Evolutionary conservation across 2,113 vertebrate species (phyloP), one percentile per base, ranked within the genome.

Genomic region (Clarias gariepinus): DNA sequence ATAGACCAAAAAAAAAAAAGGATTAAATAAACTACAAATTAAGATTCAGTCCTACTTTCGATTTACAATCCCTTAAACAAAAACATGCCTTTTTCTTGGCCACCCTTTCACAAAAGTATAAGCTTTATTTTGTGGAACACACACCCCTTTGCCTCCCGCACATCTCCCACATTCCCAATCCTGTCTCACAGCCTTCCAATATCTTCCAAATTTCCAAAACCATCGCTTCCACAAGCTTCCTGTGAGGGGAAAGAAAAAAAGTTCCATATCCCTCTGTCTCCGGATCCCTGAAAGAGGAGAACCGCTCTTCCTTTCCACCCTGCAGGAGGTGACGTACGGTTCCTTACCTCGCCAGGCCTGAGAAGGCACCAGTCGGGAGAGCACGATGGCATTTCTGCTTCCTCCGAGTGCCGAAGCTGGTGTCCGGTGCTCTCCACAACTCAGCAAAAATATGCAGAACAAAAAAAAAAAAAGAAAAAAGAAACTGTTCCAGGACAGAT

Each of bases 381-480:
- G 94, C 96, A 97, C 93, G 97, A 97, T 90, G 97, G 97, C 96
- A 98, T 97, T 96, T 95, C 94, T 94, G 94, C 90, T 93, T 95
- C 92, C 89, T 83, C 88, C 68, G 88, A 91, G 84, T 89, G 36
- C 60, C 28, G 15, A 64, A 82, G 66, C 74, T 58, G 76, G 58
- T 88, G 52, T 30, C 81, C 19, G 71, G 47, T 66, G 81, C 41
- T 84, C 84, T 90, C 87, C 86, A 88, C 89, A 89, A 89, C 86
- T 87, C 89, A 80, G 57, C 73, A 88, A 90, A 87, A 80, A 89
- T 36, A n/a, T 64, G 60, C 36, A 25, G 7, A 87, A 63, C 33
- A 57, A 71, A 12, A 81, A 3, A 5, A 12, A 12, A 15, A 53
- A 55, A 36, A 1, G 25, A 60, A n/a, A 64, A 81, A 80, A 66